Base-by-base conservation (phyloP, 30 jellyfish, hydroid and myxozoan species). In the Turritopsis rubra region DNA sequence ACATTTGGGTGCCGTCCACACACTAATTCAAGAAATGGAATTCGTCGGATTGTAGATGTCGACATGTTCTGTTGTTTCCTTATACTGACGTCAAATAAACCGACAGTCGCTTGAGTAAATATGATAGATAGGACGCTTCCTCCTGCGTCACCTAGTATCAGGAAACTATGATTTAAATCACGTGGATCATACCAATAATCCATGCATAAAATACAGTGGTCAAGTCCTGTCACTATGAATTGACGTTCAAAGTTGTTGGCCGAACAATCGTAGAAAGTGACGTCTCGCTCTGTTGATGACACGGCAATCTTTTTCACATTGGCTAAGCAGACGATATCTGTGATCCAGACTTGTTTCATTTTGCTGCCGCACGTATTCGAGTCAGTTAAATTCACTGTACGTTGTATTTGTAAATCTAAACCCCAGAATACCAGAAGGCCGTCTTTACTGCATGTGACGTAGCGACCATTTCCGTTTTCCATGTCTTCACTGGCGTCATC, bases 141-240 rank as follows among this genome's bases (percentile, higher is more conserved):
- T 7, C 96, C 96, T 17, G 91, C 90, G 81, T 92, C 98, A 28
- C 98, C 98, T 29, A 88, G 88, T 21, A 92, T 83, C 24, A 92
- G 70, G 25, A 83, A 27, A 52, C 98, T 85, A 29, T 92, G 93
- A 72, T 92, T 92, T 72, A 92, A 53, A 71, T 92, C 79, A 16
- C 92, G 71, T 60, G 96, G 93, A 52, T 87, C 85, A 81, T 87
- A 85, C 98, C 98, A 92, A 60, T 92, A 92, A 76, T 92, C 98
- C 98, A 92, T 92, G 18, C 92, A 84, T 21, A 92, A 20, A 22
- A 92, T 83, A 68, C 95, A 66, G 77, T 87, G 96, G 4, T 84
- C 90, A 22, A 92, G 72, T 80, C 98, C 96, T 1, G 96, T 84
- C 29, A 92, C 26, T 68, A 92, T 71, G 79, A 74, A 92, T 76